A percentile compares a stretch with the other conserved stretches of the same genome.
phyloP scores from a whole-genome alignment of 2,797 vertebrate species.

The Poeciliopsis paucimaculata region DNA sequence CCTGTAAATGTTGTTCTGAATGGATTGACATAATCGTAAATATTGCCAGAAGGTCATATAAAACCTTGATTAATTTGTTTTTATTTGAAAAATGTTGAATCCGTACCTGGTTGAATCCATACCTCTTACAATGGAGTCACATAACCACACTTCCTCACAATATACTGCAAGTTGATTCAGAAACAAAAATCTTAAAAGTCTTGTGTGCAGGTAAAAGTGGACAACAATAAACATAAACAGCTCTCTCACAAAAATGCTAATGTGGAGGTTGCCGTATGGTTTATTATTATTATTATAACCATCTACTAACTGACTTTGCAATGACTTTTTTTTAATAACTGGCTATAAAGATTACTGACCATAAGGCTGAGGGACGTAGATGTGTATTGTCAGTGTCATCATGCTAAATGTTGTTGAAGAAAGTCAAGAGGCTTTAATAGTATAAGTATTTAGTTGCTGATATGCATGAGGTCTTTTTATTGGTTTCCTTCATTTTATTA shows the following conservation, averaged over 20 bases:
- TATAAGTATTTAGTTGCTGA: constrained; percentile 28
- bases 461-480: constrained; percentile 35
- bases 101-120: background rate
- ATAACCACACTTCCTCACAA: background rate
- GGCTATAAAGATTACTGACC: constrained; percentile 8
- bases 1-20: background rate
- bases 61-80: background rate
- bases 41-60: background rate
- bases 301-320: background rate
- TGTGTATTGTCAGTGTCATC: background rate
- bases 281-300: background rate
- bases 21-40: too few relatives aligned
- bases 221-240: background rate
- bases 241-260: background rate
- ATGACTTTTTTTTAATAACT: constrained; percentile 28
- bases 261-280: background rate
- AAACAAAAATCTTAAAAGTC: background rate
- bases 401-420: constrained; percentile 14
- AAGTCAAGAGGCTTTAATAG: background rate
- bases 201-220: background rate
- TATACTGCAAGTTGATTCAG: background rate
- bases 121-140: background rate
- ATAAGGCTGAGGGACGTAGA: background rate
- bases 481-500: constrained; percentile 52
- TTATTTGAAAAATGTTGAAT: background rate